Percentiles rank a stretch among this genome's conserved stretches.
These are phyloP conservation scores for Apotomis betuletana DNA, from an alignment of 2,888 invertebrate genomes.

Conservation along the genomic window DNA sequence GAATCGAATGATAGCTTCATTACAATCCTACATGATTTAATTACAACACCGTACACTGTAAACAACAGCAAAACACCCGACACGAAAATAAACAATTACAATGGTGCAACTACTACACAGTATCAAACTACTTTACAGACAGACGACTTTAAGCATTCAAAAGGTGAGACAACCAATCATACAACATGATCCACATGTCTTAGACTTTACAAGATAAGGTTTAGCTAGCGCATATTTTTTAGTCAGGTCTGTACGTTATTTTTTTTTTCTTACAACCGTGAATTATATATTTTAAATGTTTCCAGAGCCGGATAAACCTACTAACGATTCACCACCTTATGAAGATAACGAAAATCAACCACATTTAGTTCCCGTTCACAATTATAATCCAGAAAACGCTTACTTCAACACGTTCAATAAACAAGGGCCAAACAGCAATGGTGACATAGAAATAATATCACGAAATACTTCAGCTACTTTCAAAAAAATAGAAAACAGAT, in stretches of 20 bases:
- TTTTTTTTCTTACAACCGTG: too few species aligned
- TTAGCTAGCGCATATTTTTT: too few species aligned
- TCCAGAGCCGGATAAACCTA: neutral
- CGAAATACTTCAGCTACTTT: neutral
- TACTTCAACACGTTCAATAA: slow-evolving; percentile 60
- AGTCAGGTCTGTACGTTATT: too few species aligned
- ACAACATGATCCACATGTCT: too few species aligned
- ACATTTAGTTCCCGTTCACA: slow-evolving; percentile 57
- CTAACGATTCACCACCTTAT: neutral
- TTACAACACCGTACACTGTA: neutral
- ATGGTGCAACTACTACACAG: too few species aligned
- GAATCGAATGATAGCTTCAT: neutral
- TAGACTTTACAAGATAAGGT: too few species aligned
- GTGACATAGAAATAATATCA: slow-evolving; percentile 23
- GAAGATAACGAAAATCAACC: slow-evolving; percentile 45
- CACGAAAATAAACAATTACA: too few species aligned
- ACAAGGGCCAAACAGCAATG: slow-evolving; percentile 55
- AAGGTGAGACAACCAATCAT: too few species aligned
- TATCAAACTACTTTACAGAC: too few species aligned
- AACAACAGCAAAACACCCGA: neutral
- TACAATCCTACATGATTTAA: neutral
- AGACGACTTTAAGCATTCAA: too few species aligned
- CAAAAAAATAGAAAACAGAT: neutral
- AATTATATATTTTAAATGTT: neutral
- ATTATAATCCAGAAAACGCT: slow-evolving; percentile 59